phyloP scores from a whole-genome alignment of 1,140 invertebrate species.

The Drosophila pandora region DNA sequence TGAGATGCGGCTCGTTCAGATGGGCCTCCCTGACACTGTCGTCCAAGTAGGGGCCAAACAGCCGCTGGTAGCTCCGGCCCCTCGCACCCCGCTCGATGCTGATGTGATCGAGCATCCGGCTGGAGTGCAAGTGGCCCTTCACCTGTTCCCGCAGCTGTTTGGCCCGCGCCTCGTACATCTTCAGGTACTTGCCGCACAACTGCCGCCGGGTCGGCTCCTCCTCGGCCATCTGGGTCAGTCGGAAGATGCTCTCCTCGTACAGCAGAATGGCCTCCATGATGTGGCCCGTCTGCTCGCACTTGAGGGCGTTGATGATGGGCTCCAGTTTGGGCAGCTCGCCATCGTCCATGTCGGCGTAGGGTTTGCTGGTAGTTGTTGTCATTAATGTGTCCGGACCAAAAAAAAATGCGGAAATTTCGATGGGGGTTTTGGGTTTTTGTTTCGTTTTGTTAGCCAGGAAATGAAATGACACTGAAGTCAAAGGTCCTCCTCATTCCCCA shows the following conservation, averaged over 20 bases:
- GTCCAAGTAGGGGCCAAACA: constrained; percentile 68
- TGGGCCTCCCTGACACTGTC: constrained; percentile 66
- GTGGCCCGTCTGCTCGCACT: constrained; percentile 68
- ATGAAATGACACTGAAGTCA: not conserved
- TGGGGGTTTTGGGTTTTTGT: not conserved
- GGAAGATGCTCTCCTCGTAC: constrained; percentile 69
- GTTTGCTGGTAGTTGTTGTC: constrained; percentile 29
- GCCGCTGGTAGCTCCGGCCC: constrained; percentile 66
- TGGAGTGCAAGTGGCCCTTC: constrained; percentile 56
- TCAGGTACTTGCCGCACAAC: constrained; percentile 53
- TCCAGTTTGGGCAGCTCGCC: constrained; percentile 54
- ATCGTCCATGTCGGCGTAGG: constrained; percentile 27
- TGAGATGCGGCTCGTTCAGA: constrained; percentile 67
- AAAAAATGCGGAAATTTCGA: constrained; percentile 18
- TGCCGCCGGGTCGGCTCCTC: constrained; percentile 52
- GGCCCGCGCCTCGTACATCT: constrained; percentile 56
- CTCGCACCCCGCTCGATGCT: constrained; percentile 58
- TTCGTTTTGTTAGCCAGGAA: not conserved
- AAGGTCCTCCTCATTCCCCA: not conserved
- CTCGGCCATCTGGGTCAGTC: constrained; percentile 48
- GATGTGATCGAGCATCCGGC: constrained; percentile 63
- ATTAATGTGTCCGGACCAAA: constrained; percentile 21
- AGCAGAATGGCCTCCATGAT: constrained; percentile 73
- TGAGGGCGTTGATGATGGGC: constrained; percentile 52
- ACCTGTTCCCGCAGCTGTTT: constrained; percentile 69